phyloP scores from a whole-genome alignment of 2,888 invertebrate genomes.

The Oxycera nigricornis region DNA sequence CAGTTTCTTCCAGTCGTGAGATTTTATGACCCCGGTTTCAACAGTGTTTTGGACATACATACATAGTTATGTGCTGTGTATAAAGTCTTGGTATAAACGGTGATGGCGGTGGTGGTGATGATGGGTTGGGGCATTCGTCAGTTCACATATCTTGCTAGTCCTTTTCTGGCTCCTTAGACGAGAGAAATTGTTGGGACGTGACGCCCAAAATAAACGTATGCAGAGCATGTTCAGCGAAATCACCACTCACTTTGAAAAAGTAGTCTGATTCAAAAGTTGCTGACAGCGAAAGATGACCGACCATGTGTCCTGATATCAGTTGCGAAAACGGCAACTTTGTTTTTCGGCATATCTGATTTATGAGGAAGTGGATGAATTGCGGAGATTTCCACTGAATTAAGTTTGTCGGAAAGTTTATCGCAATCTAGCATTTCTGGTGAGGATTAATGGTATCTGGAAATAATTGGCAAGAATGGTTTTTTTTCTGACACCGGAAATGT shows the following conservation, averaged over 20 bases:
- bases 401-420: too few relatives aligned
- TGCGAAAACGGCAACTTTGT: constrained; percentile 24
- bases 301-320: not conserved
- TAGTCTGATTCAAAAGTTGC: constrained; percentile 25
- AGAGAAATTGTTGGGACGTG: constrained; percentile 28
- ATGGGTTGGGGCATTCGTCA: not conserved
- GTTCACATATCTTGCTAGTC: not conserved
- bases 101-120: not conserved
- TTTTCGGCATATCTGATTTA: not conserved
- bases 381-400: too few relatives aligned
- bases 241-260: constrained; percentile 38
- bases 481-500: too few relatives aligned
- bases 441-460: too few relatives aligned
- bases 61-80: not conserved
- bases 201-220: constrained; percentile 28
- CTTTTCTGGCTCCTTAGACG: not conserved
- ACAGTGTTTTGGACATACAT: not conserved
- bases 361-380: too few relatives aligned
- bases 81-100: not conserved
- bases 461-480: too few relatives aligned
- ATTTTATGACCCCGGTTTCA: constrained; percentile 22
- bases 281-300: constrained; percentile 32
- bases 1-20: constrained; percentile 9
- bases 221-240: constrained; percentile 35
- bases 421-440: too few relatives aligned